Evolutionary conservation across 1,140 invertebrate species (phyloP).

Genomic region (Tetragonula clypearis): DNA sequence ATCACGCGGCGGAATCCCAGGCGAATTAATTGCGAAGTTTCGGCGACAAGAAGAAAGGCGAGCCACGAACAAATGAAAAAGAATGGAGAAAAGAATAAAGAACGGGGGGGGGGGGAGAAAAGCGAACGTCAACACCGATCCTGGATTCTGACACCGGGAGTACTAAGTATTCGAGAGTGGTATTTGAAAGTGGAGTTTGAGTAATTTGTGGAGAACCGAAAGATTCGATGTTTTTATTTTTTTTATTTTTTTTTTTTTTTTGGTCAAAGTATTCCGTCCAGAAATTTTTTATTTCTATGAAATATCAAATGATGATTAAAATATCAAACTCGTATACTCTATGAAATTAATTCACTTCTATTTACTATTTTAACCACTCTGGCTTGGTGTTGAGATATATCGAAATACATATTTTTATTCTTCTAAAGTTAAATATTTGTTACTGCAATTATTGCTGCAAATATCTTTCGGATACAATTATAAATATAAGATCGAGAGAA

Average conservation of each 20-base stretch:
- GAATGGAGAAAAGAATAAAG: no score
- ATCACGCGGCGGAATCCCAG: constrained; percentile 34
- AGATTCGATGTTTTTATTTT: not conserved
- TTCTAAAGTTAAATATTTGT: no score
- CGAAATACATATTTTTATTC: no score
- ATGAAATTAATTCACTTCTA: no score
- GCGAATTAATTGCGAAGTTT: constrained; percentile 37
- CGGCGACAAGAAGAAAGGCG: constrained; percentile 15
- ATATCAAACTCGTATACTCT: no score
- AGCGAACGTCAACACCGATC: not conserved
- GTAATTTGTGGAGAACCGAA: not conserved
- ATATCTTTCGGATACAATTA: no score
- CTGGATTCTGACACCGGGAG: not conserved
- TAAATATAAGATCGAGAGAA: no score
- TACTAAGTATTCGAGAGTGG: not conserved
- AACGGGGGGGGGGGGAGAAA: not conserved
- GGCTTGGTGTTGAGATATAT: no score
- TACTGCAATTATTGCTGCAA: no score
- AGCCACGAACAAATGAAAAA: not conserved
- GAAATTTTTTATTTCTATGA: not conserved
- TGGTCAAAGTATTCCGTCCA: not conserved
- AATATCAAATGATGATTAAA: no score
- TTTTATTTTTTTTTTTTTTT: not conserved
- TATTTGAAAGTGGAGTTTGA: not conserved
- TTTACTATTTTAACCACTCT: no score